Percentiles rank a stretch among this genome's conserved stretches.
These are phyloP conservation scores for Tipula confusa DNA, from an alignment of 2,888 invertebrate genomes.

Conservation along the genomic window DNA sequence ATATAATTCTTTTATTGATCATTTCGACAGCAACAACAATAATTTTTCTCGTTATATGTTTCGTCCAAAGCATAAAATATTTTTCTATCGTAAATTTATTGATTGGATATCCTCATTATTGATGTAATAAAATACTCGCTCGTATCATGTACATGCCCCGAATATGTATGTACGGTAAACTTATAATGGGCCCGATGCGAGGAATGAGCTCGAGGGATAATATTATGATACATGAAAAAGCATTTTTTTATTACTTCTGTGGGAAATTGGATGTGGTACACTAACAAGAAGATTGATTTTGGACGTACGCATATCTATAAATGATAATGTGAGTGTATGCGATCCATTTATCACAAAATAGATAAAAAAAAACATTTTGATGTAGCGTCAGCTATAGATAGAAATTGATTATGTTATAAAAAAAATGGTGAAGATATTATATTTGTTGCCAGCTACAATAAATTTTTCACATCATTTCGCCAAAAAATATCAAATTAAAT, in stretches of 20 bases:
- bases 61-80: neutral
- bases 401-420: neutral
- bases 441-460: neutral
- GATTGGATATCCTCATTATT: neutral
- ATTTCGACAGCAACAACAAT: neutral
- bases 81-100: neutral
- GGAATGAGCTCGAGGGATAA: too few relatives aligned
- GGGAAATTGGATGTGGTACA: neutral
- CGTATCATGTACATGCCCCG: too few relatives aligned
- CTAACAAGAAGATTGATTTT: neutral
- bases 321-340: neutral
- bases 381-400: neutral
- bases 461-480: too few relatives aligned
- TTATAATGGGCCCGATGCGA: too few relatives aligned
- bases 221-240: neutral
- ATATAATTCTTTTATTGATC: neutral
- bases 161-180: too few relatives aligned
- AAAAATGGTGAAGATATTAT: neutral
- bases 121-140: too few relatives aligned
- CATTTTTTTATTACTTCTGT: neutral
- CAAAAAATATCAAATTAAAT: too few relatives aligned
- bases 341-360: neutral
- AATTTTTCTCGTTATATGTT: too few relatives aligned
- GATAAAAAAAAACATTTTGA: neutral
- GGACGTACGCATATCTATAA: neutral